Evolutionary conservation across 2,888 invertebrate species (phyloP).

Genomic region (Liopterus haemorrhoidalis): DNA sequence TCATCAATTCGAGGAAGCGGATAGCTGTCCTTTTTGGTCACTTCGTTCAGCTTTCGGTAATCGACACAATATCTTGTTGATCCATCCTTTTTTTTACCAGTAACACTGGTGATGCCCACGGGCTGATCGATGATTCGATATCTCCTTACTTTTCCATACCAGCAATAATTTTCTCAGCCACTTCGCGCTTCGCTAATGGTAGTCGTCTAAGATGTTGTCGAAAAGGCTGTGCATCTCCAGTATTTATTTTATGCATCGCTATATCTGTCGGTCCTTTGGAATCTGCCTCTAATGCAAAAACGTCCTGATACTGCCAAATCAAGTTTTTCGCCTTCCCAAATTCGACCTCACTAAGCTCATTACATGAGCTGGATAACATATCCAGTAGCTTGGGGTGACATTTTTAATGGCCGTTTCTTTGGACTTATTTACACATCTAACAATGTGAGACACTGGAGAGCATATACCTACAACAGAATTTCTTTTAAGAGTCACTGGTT

Average conservation of each 20-base stretch:
- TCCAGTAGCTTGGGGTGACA: background rate
- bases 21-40: slow-evolving; percentile 2
- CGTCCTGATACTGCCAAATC: background rate
- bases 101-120: slow-evolving; percentile 16
- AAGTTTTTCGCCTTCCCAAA: background rate
- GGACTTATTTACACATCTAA: no score
- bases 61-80: slow-evolving; percentile 20
- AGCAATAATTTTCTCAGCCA: background rate
- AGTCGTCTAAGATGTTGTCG: background rate
- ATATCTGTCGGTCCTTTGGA: no score
- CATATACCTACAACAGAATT: background rate
- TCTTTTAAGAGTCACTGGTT: no score
- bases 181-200: background rate
- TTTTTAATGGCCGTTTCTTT: background rate
- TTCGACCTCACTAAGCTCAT: background rate
- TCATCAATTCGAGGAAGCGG: no score
- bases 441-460: background rate
- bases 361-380: background rate
- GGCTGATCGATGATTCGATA: slow-evolving; percentile 4
- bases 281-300: background rate
- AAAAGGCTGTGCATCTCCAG: background rate
- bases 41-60: background rate
- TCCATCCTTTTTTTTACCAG: no score
- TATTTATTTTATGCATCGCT: no score
- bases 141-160: slow-evolving; percentile 1